A percentile compares a stretch with the other conserved stretches of the same genome.
Evolutionary conservation across 1,140 invertebrate species (phyloP).

Genomic region (Nasonia vitripennis): DNA sequence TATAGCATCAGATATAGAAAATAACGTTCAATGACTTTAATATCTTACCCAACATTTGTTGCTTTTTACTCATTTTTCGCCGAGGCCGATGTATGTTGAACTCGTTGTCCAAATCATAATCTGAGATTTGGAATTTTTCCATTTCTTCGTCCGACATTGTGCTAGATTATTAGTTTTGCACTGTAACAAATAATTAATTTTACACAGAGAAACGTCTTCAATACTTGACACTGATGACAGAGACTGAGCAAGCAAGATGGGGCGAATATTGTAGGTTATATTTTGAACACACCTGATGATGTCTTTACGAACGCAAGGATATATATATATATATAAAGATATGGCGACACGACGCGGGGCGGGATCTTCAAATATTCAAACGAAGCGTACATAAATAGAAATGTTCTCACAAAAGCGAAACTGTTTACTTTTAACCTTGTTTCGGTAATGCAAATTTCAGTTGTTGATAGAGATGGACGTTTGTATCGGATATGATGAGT

Average conservation of each 20-base stretch:
- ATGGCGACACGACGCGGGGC: too few species aligned
- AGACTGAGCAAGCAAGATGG: too few species aligned
- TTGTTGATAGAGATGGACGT: too few species aligned
- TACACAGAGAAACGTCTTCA: neutral
- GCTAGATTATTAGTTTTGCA: neutral
- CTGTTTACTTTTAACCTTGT: too few species aligned
- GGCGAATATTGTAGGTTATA: neutral
- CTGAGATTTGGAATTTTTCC: constrained; percentile 94
- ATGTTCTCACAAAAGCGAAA: too few species aligned
- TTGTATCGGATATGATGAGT: too few species aligned
- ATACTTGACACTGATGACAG: too few species aligned
- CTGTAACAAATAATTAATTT: neutral
- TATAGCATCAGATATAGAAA: neutral
- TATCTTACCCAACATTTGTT: constrained; percentile 93
- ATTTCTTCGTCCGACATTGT: constrained; percentile 91
- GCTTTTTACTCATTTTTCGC: constrained; percentile 86
- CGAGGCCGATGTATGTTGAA: constrained; percentile 87
- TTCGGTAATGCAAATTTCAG: too few species aligned
- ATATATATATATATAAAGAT: too few species aligned
- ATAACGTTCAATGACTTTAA: neutral
- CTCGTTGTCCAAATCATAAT: constrained; percentile 94
- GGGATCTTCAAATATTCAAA: too few species aligned
- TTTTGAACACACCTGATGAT: neutral
- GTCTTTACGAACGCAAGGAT: too few species aligned
- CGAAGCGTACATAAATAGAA: too few species aligned